Evolutionary conservation across 1,140 invertebrate species (phyloP), one percentile per base, ranked within the genome.

Genomic region (Hydropsyche tenuis): DNA sequence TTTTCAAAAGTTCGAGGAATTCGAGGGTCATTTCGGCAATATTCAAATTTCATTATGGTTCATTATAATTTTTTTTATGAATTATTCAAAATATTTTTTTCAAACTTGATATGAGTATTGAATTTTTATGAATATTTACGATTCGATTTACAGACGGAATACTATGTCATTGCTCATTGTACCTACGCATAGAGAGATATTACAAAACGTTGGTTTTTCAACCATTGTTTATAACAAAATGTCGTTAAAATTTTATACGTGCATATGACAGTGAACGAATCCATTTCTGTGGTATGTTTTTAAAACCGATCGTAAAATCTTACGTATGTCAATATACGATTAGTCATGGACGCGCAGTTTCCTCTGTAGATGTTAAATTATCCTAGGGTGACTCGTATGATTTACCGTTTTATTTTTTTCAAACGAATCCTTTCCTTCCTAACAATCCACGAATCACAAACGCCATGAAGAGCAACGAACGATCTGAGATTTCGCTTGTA

Each of bases 311-410:
- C 56, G 56, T 60, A 60, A 60, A 60, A 60, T 60, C 23, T 12
- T 60, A 22, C 56, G 23, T 25, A 60, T 60, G 56, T 60, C 56
- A 60, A 60, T 20, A 60, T 60, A 60, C 56, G 56, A 60, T 60
- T 60, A 60, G 56, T 53, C 48, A 20, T 53, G 6, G n/a, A 9
- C 48, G n/a, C 4, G n/a, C n/a, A n/a, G n/a, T n/a, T n/a, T n/a
- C n/a, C n/a, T 53, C 16, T 18, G 14, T 11, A 6, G 56, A 1
- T 14, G 56, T 11, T 16, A 22, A 25, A 25, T 60, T 14, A 11
- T 25, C 4, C 56, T 20, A 60, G 56, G 12, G 56, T 53, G 48
- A 16, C n/a, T 53, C 7, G 18, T 20, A 60, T 60, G 56, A 60
- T 60, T 60, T 60, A 60, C 23, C 9, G 56, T 12, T 12, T 25